Evolutionary conservation across 2,888 invertebrate genomes (phyloP), one percentile per base, ranked within the genome.

Genomic region (Thymelicus sylvestris): DNA sequence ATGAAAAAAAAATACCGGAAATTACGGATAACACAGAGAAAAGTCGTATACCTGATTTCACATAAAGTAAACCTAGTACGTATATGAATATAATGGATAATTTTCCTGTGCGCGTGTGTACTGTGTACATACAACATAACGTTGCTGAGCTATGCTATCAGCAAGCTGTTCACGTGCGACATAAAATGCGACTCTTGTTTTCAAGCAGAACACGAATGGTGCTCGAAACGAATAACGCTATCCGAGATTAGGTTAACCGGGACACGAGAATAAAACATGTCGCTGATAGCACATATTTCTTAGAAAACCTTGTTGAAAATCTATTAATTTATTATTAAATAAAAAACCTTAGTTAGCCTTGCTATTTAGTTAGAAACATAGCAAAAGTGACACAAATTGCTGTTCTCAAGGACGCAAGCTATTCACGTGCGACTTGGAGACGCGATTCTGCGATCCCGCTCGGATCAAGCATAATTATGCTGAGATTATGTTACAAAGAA

Each of bases 221-320:
- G 62, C 63, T 59, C 55, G 50, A 63, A 68, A 57, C 55, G 57
- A 63, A 68, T 66, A 67, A 67, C 67, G 50, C 59, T 47, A 48
- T 48, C 67, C 69, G 47, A 59, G 69, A 69, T 69, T 69, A 69
- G 64, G 48, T 64, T 60, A 65, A 69, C 64, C 59, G 59, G 59
- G 48, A 59, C 63, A 59, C 63, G 24, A 38, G 63, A 64, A 63
- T 69, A 69, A 64, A 69, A 64, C 63, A 69, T 69, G 57, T 48
- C 38, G 31, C 57, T 24, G 57, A 64, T 59, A 48, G 6, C 69
- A 38, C 39, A 62, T 63, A 69, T 69, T 52, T 31, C 41, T 52
- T 39, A 19, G 57, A 60, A 60, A 39, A 19, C 4, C 50, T 64
- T 38, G 6, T 15, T 66, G 24, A 13, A 31, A 57, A 57, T 31